Evolutionary conservation across 2,797 vertebrate species (phyloP).

Genomic region (Phylloscopus collybita): DNA sequence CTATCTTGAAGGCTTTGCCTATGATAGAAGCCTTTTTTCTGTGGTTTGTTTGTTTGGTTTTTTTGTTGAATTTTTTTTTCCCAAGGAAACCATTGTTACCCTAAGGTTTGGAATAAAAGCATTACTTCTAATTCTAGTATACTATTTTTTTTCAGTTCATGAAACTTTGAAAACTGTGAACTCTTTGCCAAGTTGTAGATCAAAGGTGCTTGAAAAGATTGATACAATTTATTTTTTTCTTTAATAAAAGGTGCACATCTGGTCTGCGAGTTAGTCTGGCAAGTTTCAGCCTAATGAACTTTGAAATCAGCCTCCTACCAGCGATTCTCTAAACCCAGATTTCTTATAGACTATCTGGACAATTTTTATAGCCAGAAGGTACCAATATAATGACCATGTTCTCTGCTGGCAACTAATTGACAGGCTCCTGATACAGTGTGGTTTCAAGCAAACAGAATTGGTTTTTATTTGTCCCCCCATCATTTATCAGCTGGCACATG

Average conservation of each 20-base stretch:
- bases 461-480: conserved; percentile 37
- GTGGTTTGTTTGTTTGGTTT: too few relatives aligned
- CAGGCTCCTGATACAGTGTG: neutral
- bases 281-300: conserved; percentile 65
- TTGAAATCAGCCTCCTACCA: conserved; percentile 33
- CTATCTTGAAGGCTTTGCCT: conserved; percentile 16
- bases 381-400: neutral
- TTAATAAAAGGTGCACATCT: conserved; percentile 70
- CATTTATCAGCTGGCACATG: conserved; percentile 4
- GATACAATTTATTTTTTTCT: conserved; percentile 4
- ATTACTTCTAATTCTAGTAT: too few relatives aligned
- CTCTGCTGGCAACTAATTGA: conserved; percentile 9
- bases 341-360: conserved; percentile 16
- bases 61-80: neutral
- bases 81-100: conserved; percentile 2
- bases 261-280: conserved; percentile 44
- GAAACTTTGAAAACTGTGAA: neutral
- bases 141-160: neutral
- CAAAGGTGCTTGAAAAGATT: conserved; percentile 48
- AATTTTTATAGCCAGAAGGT: conserved; percentile 5
- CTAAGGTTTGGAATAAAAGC: conserved; percentile 22
- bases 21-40: neutral
- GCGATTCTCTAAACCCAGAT: neutral
- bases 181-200: conserved; percentile 39
- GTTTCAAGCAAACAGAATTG: conserved; percentile 1